These are phyloP conservation scores for Argyresthia albistria DNA, from an alignment of 2,888 invertebrate genomes.

Conservation along the genomic window DNA sequence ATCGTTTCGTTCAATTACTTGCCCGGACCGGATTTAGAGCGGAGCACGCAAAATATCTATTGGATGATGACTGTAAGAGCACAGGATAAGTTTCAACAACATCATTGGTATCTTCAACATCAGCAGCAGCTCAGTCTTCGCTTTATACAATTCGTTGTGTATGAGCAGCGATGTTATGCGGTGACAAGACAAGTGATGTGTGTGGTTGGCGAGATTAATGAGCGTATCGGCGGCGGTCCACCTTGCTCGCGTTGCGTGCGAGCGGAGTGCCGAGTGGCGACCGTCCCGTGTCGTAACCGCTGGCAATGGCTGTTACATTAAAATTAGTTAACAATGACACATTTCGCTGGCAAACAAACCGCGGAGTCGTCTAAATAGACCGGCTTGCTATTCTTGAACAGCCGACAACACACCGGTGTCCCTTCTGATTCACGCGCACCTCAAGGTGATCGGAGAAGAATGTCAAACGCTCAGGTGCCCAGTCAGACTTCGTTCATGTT, in stretches of 20 bases:
- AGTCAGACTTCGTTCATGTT: too few species aligned
- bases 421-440: conserved; percentile 59
- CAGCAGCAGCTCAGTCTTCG: not conserved
- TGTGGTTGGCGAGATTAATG: conserved; percentile 23
- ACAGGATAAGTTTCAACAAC: too few species aligned
- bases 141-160: not conserved
- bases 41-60: too few species aligned
- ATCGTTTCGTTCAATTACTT: too few species aligned
- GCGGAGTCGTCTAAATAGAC: conserved; percentile 64
- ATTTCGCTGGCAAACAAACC: conserved; percentile 71
- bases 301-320: conserved; percentile 65
- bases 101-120: conserved; percentile 7
- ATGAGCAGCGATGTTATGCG: too few species aligned
- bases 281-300: conserved; percentile 52
- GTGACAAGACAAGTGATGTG: conserved; percentile 13
- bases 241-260: conserved; percentile 14
- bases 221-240: conserved; percentile 31
- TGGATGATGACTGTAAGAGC: too few species aligned
- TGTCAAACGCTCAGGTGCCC: too few species aligned
- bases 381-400: conserved; percentile 60
- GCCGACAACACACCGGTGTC: conserved; percentile 58
- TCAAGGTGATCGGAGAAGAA: conserved; percentile 42
- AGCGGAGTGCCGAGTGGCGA: conserved; percentile 13
- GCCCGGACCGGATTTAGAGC: too few species aligned
- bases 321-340: conserved; percentile 73